A percentile compares a stretch with the other conserved stretches of the same genome.
phyloP scores from a whole-genome alignment of 2,888 invertebrate genomes.

The Creontiades dilutus region DNA sequence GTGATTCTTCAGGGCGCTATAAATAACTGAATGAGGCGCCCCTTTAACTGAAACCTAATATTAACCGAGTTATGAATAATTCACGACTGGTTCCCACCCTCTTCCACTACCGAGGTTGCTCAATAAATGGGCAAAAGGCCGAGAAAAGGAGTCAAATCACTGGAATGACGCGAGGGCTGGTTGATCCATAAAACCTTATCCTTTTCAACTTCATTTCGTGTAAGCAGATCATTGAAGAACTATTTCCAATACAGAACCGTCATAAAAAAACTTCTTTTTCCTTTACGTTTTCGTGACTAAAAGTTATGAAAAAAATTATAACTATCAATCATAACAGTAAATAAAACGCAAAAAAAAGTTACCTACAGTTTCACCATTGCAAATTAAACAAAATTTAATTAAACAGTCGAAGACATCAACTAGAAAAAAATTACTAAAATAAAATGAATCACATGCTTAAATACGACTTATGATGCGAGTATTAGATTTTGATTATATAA shows the following conservation, averaged over 20 bases:
- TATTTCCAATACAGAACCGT: neutral
- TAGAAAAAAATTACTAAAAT: no score
- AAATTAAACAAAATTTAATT: no score
- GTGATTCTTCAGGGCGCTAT: slow-evolving; percentile 62
- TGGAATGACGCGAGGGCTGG: slow-evolving; percentile 28
- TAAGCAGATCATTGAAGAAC: neutral
- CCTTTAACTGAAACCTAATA: slow-evolving; percentile 70
- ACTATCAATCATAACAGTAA: no score
- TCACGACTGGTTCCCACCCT: slow-evolving; percentile 47
- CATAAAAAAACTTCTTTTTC: no score
- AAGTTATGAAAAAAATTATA: no score
- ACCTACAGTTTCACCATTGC: no score
- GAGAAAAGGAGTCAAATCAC: slow-evolving; percentile 64
- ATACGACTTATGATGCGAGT: no score
- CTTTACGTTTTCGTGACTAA: no score
- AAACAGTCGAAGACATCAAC: no score
- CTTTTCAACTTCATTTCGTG: neutral
- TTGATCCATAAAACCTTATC: slow-evolving; percentile 59
- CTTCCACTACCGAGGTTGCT: slow-evolving; percentile 47
- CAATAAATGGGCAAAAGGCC: slow-evolving; percentile 55
- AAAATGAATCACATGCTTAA: no score
- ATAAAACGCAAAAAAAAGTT: no score
- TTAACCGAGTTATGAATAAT: slow-evolving; percentile 68
- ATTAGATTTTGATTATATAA: no score
- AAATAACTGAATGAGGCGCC: slow-evolving; percentile 67